These are phyloP conservation scores for Diaperis boleti DNA, from an alignment of 2,888 invertebrate genomes.

Conservation along the genomic window DNA sequence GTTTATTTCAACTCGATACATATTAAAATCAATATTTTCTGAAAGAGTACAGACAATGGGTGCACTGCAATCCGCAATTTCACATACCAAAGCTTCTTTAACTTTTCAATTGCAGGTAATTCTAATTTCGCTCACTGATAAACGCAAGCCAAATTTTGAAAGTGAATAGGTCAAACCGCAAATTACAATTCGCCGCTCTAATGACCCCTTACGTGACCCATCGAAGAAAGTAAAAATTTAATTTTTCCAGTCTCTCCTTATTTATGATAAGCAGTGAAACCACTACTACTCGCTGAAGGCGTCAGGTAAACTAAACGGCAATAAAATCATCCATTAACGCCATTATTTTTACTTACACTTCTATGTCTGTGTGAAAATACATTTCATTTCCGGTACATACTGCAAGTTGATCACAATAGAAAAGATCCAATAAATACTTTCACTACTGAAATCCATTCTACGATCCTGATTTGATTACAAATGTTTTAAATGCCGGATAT, in stretches of 20 bases:
- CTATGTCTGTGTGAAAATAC: not conserved
- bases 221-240: not conserved
- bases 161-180: not conserved
- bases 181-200: not conserved
- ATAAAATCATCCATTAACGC: not conserved
- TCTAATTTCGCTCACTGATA: no score
- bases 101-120: no score
- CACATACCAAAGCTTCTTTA: no score
- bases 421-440: not conserved
- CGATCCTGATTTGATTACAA: not conserved
- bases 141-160: not conserved
- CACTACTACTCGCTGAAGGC: not conserved
- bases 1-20: no score
- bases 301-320: not conserved
- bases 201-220: not conserved
- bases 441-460: not conserved
- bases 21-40: no score
- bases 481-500: not conserved
- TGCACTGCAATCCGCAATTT: no score
- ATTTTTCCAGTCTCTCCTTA: not conserved
- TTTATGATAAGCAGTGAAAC: no score
- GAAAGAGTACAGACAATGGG: no score
- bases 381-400: not conserved
- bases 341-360: not conserved
- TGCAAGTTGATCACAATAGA: not conserved